Evolutionary conservation across 2,888 invertebrate genomes (phyloP), one percentile per base, ranked within the genome.

Genomic region (Uropetala carovei): DNA sequence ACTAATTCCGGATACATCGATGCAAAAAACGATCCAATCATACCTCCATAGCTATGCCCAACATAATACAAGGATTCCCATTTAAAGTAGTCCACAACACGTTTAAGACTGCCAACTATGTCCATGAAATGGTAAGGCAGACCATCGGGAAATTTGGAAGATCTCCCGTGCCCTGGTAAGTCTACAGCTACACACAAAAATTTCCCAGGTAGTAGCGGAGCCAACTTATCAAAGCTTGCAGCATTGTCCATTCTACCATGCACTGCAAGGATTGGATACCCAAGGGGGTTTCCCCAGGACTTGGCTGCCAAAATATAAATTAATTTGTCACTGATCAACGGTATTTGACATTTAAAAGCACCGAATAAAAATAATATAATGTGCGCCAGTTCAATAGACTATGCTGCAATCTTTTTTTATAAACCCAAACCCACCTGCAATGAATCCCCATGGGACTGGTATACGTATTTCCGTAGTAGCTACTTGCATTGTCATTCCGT

Each of bases 381-480:
- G 85, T 22, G 58, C 58, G n/a, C 59, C 13, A 43, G 64, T 89
- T 9, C n/a, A 89, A 89, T 64, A 11, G 64, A 89, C 64, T 30
- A 89, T 64, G 89, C 89, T 89, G 89, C 43, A 68, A 56, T 13
- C 43, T 43, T 43, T 43, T 5, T 43, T 43, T 43, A 43, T 43
- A 27, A 68, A 43, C 92, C 14, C 81, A 75, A 82, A 92, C 95
- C 95, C 95, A 95, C 96, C 95, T 93, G 96, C 95, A 68, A 96
- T 94, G 93, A 96, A 95, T 82, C 96, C 96, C 96, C 96, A 96
- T 7, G 96, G 96, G 0, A 96, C 96, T 0, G 95, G 93, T 5
- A 96, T 94, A 92, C 94, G 94, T 94, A 96, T 94, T 94, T 96
- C 96, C 82, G 94, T 94, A 16, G 93, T 60, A 0, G n/a, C 22